Evolutionary conservation across 2,797 vertebrate genomes (phyloP).

Genomic region (Enteromius trimaculatus): DNA sequence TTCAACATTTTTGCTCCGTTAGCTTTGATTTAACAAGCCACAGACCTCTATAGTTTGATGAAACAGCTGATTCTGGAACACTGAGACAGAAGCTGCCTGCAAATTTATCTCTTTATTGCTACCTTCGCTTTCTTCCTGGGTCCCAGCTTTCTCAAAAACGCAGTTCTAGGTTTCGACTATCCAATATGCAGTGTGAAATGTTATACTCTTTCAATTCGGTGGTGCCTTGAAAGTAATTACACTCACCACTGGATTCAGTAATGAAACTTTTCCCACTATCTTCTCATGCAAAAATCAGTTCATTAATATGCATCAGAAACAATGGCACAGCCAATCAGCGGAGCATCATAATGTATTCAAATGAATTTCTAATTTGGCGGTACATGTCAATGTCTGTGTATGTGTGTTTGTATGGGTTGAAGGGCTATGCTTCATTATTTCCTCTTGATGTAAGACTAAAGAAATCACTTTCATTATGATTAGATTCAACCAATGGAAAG

Average conservation of each 20-base stretch:
- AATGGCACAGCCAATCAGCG: constrained; percentile 60
- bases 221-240: constrained; percentile 76
- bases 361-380: constrained; percentile 70
- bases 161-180: constrained; percentile 35
- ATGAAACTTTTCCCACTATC: constrained; percentile 70
- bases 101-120: not conserved
- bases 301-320: constrained; percentile 73
- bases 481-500: constrained; percentile 34
- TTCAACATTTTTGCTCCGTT: not conserved
- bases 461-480: constrained; percentile 46
- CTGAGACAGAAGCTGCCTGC: not conserved
- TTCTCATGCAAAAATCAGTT: constrained; percentile 70
- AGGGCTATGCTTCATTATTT: constrained; percentile 36
- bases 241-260: constrained; percentile 80
- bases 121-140: constrained; percentile 18
- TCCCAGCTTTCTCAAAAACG: constrained; percentile 18
- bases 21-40: constrained; percentile 15
- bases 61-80: constrained; percentile 4
- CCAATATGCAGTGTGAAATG: constrained; percentile 54
- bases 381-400: constrained; percentile 48
- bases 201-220: constrained; percentile 72
- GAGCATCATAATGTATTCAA: constrained; percentile 67
- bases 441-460: constrained; percentile 44
- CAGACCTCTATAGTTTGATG: not conserved
- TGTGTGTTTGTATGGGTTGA: not conserved